phyloP scores from a whole-genome alignment of 2,113 vertebrate species.

The Candoia aspera region DNA sequence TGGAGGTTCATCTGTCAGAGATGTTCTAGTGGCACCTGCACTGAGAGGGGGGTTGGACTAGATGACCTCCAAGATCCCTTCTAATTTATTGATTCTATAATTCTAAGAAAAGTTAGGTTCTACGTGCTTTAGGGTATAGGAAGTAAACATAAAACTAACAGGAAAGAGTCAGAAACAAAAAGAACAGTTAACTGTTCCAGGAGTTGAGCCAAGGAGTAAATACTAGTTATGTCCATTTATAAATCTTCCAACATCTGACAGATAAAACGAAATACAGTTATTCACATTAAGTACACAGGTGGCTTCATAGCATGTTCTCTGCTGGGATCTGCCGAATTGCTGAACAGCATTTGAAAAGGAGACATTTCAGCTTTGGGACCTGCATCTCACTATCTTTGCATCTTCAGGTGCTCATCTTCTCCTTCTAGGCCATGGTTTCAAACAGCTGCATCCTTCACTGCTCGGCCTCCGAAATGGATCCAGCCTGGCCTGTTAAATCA shows the following conservation, averaged over 20 bases:
- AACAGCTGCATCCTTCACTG: neutral
- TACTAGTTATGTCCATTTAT: neutral
- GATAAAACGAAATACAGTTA: neutral
- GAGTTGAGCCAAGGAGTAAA: neutral
- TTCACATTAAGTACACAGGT: neutral
- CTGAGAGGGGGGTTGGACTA: neutral
- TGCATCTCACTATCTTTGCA: neutral
- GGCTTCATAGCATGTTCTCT: neutral
- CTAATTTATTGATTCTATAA: neutral
- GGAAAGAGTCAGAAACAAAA: too few species aligned
- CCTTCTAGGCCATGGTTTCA: neutral
- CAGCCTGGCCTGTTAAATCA: too few species aligned
- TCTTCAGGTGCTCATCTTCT: neutral
- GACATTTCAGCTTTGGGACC: neutral
- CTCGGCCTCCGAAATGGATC: neutral
- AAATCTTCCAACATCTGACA: neutral
- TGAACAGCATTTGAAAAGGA: neutral
- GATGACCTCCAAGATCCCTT: neutral
- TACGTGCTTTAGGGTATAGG: too few species aligned
- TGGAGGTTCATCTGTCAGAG: neutral
- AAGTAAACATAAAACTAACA: neutral
- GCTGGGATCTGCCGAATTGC: neutral
- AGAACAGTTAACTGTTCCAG: neutral
- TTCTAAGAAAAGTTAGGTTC: neutral
- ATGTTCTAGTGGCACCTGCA: neutral